Percentiles rank a stretch among this genome's conserved stretches.
These are phyloP conservation scores for Siniperca knerii DNA, from an alignment of 2,113 vertebrate species.

Conservation along the genomic window DNA sequence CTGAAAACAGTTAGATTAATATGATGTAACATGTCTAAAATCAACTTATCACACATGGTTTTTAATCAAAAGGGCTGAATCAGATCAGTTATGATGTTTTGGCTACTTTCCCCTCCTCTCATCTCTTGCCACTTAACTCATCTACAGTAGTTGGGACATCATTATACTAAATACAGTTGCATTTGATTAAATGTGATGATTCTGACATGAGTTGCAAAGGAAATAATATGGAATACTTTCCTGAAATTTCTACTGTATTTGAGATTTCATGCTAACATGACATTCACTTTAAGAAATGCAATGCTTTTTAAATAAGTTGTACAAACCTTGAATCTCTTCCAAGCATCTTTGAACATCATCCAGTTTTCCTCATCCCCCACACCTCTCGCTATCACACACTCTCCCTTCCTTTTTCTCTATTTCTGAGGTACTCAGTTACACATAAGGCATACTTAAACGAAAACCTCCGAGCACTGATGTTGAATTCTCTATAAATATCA, in stretches of 20 bases:
- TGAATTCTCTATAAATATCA: constrained; percentile 26
- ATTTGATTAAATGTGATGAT: constrained; percentile 11
- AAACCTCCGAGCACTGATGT: constrained; percentile 24
- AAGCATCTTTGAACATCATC: constrained; percentile 70
- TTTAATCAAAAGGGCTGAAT: constrained; percentile 33
- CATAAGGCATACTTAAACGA: constrained; percentile 53
- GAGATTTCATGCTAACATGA: not conserved
- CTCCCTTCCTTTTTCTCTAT: not conserved
- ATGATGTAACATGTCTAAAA: constrained; percentile 32
- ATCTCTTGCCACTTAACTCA: constrained; percentile 3
- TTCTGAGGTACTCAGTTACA: constrained; percentile 51
- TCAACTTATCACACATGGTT: constrained; percentile 23
- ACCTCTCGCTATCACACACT: constrained; percentile 8
- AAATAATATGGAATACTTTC: not conserved
- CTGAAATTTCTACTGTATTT: not conserved
- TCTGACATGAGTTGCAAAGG: constrained; percentile 9
- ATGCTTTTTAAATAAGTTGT: constrained; percentile 66
- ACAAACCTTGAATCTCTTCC: constrained; percentile 67
- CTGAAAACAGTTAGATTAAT: constrained; percentile 37
- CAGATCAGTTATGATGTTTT: constrained; percentile 22
- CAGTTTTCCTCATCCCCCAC: constrained; percentile 37
- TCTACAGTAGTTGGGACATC: constrained; percentile 7
- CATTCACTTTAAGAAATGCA: not conserved
- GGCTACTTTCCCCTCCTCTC: constrained; percentile 6
- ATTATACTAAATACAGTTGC: constrained; percentile 8